Base-by-base conservation (phyloP, 2,113 vertebrate genomes). In the Clarias magur region DNA sequence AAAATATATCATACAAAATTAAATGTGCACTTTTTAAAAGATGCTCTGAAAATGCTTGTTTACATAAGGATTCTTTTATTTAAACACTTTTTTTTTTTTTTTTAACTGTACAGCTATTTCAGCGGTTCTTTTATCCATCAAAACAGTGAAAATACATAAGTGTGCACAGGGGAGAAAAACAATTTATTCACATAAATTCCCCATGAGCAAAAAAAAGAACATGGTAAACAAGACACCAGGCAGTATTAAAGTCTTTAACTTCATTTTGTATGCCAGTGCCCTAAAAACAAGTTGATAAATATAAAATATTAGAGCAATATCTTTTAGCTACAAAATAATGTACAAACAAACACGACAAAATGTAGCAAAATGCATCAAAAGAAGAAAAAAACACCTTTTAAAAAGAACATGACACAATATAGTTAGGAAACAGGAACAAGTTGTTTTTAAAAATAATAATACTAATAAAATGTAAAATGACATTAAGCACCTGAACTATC, bases 261-360 rank as follows among this genome's bases (percentile, higher is more conserved):
- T 95, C 89, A 93, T 91, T 78, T 89, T 89, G 87, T 88, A 85
- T 89, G 65, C 88, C 72, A 57, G 88, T 91, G 90, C 91, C 94
- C 92, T 83, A 75, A 91, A 92, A 91, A 92, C 56, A 92, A 92
- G 82, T 48, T 78, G 89, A 91, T 89, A 91, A 92, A 90, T 90
- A 90, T 85, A 92, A 93, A 93, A 91, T 89, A 65, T 89, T 85
- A 84, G 88, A 80, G 79, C 84, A 88, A 90, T 86, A 91, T 89
- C 86, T 82, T 80, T 89, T 48, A 75, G 90, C 89, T 92, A 93
- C 89, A 88, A 86, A 90, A 78, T 79, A 84, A 86, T 93, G 92
- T 91, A 93, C 91, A 93, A 93, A 93, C 89, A 89, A 93, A 95
- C 93, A 95, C 92, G 27, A 83, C 54, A 65, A 80, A 83, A 68